phyloP scores from a whole-genome alignment of 2,888 invertebrate species.

The Thyatira batis region DNA sequence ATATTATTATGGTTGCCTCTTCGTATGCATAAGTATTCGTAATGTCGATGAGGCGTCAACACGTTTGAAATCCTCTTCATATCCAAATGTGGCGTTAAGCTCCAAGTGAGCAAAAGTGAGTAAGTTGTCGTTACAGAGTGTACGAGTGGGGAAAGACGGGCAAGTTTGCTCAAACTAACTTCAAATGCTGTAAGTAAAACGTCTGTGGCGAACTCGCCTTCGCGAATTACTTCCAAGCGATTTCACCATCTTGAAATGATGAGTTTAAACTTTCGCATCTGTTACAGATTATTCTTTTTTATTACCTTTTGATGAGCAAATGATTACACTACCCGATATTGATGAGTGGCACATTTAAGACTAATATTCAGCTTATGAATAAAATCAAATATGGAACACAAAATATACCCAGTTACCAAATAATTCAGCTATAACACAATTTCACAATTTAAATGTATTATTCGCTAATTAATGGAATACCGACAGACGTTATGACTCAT shows the following conservation, averaged over 20 bases:
- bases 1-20: neutral
- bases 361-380: neutral
- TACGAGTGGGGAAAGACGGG: constrained; percentile 59
- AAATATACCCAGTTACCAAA: neutral
- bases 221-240: constrained; percentile 70
- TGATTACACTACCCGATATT: no score
- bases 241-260: constrained; percentile 67
- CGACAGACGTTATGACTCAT: constrained; percentile 51
- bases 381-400: neutral
- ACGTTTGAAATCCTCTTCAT: constrained; percentile 32
- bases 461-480: constrained; percentile 56
- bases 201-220: constrained; percentile 62
- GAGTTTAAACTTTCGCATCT: constrained; percentile 58
- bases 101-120: constrained; percentile 57
- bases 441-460: constrained; percentile 35
- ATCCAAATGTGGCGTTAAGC: constrained; percentile 37
- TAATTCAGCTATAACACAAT: constrained; percentile 12
- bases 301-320: neutral
- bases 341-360: no score
- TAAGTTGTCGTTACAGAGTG: constrained; percentile 65
- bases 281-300: constrained; percentile 9
- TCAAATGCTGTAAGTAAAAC: constrained; percentile 63
- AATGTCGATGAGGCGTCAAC: neutral
- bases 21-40: neutral
- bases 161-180: constrained; percentile 66